Evolutionary conservation across 2,113 vertebrate genomes (phyloP).

Genomic region (Scopus umbretta): DNA sequence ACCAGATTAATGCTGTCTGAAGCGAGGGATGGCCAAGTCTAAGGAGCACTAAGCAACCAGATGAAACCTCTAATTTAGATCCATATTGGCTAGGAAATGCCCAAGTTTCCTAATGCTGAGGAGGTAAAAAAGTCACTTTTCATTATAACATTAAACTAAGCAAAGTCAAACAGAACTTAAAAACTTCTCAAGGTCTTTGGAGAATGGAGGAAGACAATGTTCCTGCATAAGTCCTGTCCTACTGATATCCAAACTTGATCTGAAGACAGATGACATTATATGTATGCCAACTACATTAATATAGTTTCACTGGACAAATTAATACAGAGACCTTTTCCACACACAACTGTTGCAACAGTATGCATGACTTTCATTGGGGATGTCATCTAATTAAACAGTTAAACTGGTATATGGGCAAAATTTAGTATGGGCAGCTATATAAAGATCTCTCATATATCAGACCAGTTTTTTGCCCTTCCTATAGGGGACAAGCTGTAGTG

Average conservation of each 20-base stretch:
- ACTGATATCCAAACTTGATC: neutral
- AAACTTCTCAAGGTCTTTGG: neutral
- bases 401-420: neutral
- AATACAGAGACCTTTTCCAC: neutral
- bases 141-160: neutral
- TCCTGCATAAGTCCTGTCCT: neutral
- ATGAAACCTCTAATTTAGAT: neutral
- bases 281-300: neutral
- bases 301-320: neutral
- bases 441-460: neutral
- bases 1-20: neutral
- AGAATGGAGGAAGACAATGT: neutral
- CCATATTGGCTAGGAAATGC: neutral
- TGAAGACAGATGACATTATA: neutral
- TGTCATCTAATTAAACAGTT: neutral
- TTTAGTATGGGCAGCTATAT: neutral
- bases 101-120: neutral
- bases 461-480: neutral
- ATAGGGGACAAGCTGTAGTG: neutral
- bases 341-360: neutral
- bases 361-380: neutral
- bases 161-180: neutral
- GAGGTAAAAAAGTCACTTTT: neutral
- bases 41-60: neutral
- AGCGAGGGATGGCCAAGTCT: neutral